Percentiles rank a stretch among this genome's conserved stretches.
These are phyloP conservation scores for Xestobium rufovillosum DNA, from an alignment of 2,888 invertebrate genomes.

Conservation along the genomic window DNA sequence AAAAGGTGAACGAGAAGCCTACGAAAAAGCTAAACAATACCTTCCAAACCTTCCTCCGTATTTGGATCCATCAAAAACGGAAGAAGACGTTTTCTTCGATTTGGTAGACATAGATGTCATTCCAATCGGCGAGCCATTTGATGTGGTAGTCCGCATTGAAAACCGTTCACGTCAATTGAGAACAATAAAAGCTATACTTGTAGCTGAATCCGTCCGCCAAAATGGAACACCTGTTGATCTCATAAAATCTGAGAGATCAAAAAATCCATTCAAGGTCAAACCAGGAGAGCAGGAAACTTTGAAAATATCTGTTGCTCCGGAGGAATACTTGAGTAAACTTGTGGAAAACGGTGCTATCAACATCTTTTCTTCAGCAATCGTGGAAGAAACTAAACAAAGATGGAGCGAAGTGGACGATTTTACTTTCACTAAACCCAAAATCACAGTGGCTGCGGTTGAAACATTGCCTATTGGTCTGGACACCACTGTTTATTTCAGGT, in stretches of 20 bases:
- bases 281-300: conserved; percentile 57
- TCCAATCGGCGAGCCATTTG: conserved; percentile 58
- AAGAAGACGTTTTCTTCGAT: conserved; percentile 56
- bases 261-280: conserved; percentile 53
- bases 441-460: conserved; percentile 55
- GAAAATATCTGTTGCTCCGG: conserved; percentile 53
- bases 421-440: conserved; percentile 58
- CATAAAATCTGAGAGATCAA: conserved; percentile 54
- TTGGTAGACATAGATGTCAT: conserved; percentile 59
- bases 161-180: conserved; percentile 50
- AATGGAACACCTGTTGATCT: conserved; percentile 60
- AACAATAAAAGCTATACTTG: conserved; percentile 55
- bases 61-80: conserved; percentile 50
- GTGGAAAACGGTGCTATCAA: conserved; percentile 65
- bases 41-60: conserved; percentile 56
- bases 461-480: conserved; percentile 49
- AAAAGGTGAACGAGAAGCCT: conserved; percentile 56
- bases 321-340: conserved; percentile 62
- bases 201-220: conserved; percentile 60
- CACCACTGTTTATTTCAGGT: conserved; percentile 48
- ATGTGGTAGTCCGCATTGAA: conserved; percentile 57
- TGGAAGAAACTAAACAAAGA: conserved; percentile 64
- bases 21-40: conserved; percentile 60
- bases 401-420: conserved; percentile 71
- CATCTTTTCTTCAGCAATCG: conserved; percentile 64